Evolutionary conservation across 2,888 invertebrate genomes (phyloP).

Genomic region (Caenorhabditis wallacei): DNA sequence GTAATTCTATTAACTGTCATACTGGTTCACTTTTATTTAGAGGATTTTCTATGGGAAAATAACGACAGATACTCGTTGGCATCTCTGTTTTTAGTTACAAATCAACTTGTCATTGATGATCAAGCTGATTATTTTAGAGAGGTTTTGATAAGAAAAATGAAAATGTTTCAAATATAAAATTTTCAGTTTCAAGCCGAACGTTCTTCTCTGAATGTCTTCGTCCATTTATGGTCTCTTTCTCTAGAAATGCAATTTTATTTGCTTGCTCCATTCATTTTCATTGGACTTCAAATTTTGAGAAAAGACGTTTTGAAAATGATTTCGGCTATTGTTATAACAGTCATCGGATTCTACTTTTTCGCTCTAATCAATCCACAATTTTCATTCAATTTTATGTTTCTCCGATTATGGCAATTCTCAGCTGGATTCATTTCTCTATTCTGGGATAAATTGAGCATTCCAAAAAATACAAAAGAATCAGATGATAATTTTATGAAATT

Average conservation of each 20-base stretch:
- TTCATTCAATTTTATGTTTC: slow-evolving; percentile 56
- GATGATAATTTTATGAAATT: no score
- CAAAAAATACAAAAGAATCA: not conserved
- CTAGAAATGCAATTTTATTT: slow-evolving; percentile 60
- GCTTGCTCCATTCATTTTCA: slow-evolving; percentile 52
- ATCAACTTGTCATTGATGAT: slow-evolving; percentile 56
- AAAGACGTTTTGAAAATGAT: slow-evolving; percentile 26
- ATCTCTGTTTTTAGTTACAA: slow-evolving; percentile 46
- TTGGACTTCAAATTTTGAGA: slow-evolving; percentile 22
- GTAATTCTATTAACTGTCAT: slow-evolving; percentile 15
- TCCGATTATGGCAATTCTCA: slow-evolving; percentile 57
- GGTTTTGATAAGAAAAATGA: not conserved
- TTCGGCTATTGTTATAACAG: not conserved
- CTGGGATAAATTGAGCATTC: slow-evolving; percentile 1
- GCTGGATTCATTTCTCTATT: slow-evolving; percentile 33
- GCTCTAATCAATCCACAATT: slow-evolving; percentile 33
- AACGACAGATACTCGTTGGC: slow-evolving; percentile 48
- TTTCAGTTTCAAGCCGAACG: slow-evolving; percentile 55
- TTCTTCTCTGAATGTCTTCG: slow-evolving; percentile 49
- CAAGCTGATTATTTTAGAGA: slow-evolving; percentile 49
- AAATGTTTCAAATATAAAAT: not conserved
- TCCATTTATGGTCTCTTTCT: slow-evolving; percentile 52
- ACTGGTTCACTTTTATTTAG: slow-evolving; percentile 16
- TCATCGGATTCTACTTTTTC: slow-evolving; percentile 12
- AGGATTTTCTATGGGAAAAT: slow-evolving; percentile 33